phyloP scores from a whole-genome alignment of 2,113 vertebrate species.

The Azemiops feae region DNA sequence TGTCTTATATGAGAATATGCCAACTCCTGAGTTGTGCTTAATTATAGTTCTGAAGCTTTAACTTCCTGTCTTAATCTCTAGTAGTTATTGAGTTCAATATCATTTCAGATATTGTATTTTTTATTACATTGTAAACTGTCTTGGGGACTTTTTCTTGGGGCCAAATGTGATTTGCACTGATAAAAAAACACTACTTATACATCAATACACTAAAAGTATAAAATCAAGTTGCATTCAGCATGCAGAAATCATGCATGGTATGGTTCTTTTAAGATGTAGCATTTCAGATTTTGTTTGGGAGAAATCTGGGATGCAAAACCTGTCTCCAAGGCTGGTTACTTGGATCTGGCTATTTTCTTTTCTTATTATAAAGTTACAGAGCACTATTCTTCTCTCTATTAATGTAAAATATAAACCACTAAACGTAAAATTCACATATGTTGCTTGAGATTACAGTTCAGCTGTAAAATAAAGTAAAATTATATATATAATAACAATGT shows the following conservation, averaged over 20 bases:
- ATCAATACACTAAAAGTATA: not conserved
- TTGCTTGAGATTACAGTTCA: not conserved
- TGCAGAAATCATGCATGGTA: not conserved
- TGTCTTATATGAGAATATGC: not conserved
- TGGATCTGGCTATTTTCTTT: not conserved
- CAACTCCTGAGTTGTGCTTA: not conserved
- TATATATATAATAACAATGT: not conserved
- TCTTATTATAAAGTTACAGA: not conserved
- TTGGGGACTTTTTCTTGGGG: not conserved
- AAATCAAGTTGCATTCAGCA: not conserved
- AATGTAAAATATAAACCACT: not conserved
- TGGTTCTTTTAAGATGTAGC: not conserved
- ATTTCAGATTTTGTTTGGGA: not conserved
- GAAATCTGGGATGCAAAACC: not conserved
- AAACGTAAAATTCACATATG: not conserved
- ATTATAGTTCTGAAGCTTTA: not conserved
- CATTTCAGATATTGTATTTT: not conserved
- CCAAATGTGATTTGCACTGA: not conserved
- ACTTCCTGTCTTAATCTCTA: not conserved
- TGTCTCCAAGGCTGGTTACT: not conserved
- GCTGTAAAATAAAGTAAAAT: not conserved
- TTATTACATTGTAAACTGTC: not conserved
- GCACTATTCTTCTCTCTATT: not conserved
- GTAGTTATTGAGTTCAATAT: not conserved
- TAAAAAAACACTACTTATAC: not conserved